Conservation (phyloP, 2,888 invertebrate genomes). For the Eupeodes latifasciatus region DNA sequence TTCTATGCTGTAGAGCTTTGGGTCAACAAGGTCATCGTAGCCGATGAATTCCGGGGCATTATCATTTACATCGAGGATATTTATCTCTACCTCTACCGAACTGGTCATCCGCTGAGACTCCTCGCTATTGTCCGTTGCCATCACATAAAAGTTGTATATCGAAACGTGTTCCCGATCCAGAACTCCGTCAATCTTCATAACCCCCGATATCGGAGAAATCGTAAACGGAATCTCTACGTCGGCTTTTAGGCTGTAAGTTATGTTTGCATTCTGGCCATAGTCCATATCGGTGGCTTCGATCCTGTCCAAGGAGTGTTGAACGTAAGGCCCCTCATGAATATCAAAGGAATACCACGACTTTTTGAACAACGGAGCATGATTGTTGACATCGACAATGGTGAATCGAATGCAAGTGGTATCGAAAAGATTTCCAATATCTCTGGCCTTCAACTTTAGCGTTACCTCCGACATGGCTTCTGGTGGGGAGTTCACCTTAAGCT, state of each 20-base stretch:
- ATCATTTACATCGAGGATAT: constrained; percentile 93
- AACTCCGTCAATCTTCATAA: constrained; percentile 89
- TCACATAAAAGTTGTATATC: constrained; percentile 89
- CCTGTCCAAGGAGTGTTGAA: constrained; percentile 89
- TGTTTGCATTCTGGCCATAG: constrained; percentile 91
- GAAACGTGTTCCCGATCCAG: constrained; percentile 91
- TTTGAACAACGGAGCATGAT: constrained; percentile 92
- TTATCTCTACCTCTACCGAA: constrained; percentile 91
- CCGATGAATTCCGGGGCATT: constrained; percentile 92
- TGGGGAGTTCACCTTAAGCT: constrained; percentile 89
- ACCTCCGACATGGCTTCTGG: constrained; percentile 91
- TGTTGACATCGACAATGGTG: constrained; percentile 91
- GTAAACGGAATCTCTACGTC: constrained; percentile 87
- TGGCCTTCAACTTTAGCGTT: constrained; percentile 90
- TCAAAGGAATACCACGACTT: constrained; percentile 93
- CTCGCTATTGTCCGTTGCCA: constrained; percentile 90
- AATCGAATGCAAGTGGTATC: constrained; percentile 89
- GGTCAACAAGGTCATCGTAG: constrained; percentile 86
- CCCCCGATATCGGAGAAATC: constrained; percentile 88
- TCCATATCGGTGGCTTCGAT: constrained; percentile 92
- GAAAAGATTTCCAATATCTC: constrained; percentile 90
- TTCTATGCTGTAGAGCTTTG: constrained; percentile 47
- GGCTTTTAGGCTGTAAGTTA: constrained; percentile 88
- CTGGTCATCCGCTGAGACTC: constrained; percentile 87
- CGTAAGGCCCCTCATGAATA: constrained; percentile 91